Evolutionary conservation across 2,113 vertebrate genomes (phyloP).

Genomic region (Psittacus erithacus): DNA sequence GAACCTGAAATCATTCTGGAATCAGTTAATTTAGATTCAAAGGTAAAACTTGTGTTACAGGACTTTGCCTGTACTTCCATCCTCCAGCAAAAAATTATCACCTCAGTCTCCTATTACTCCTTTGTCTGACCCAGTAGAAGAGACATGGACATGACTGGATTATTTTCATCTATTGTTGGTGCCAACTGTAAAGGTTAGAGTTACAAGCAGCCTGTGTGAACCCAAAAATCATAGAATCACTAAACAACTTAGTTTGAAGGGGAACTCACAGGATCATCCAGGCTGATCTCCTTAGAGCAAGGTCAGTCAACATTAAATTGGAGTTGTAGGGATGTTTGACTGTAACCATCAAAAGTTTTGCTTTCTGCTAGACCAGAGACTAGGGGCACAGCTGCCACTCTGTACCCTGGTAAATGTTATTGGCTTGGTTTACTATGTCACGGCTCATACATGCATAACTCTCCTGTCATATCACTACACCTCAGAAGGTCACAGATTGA

Average conservation of each 20-base stretch:
- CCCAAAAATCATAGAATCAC: background rate
- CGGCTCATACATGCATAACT: background rate
- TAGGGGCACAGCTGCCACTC: background rate
- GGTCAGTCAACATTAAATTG: background rate
- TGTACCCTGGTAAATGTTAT: background rate
- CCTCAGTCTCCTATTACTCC: background rate
- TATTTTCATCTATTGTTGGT: background rate
- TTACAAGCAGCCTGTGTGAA: background rate
- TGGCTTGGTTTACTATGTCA: background rate
- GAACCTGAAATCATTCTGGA: background rate
- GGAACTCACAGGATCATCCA: background rate
- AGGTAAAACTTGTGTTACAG: background rate
- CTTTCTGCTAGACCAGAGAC: background rate
- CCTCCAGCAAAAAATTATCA: background rate
- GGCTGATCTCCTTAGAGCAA: background rate
- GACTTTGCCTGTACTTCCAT: background rate
- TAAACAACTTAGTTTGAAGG: background rate
- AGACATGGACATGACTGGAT: background rate
- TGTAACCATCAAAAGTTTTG: background rate
- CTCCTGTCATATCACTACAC: background rate
- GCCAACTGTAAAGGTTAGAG: background rate
- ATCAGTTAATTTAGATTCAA: background rate
- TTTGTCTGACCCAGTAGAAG: background rate
- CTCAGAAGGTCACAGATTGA: background rate
- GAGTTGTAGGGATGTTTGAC: background rate